A percentile compares a stretch with the other conserved stretches of the same genome.
Conservation (phyloP, 2,888 invertebrate species). For the Rotaria socialis region DNA sequence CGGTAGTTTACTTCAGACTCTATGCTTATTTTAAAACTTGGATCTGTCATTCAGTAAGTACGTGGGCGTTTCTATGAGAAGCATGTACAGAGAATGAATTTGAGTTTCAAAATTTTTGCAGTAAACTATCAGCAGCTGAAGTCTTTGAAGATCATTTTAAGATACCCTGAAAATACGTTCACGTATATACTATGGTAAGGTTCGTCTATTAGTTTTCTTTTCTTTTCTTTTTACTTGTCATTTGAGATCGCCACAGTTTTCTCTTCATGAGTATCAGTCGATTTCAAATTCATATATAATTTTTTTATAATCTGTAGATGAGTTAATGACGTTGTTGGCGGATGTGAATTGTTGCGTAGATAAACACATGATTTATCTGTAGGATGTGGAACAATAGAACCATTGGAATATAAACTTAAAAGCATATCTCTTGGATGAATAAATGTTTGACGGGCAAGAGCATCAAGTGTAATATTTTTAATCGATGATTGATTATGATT, state of each 20-base stretch:
- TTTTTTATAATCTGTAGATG: background rate
- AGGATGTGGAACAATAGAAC: background rate
- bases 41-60: too few relatives aligned
- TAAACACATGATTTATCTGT: background rate
- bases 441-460: background rate
- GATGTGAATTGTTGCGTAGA: background rate
- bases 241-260: background rate
- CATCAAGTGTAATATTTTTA: background rate
- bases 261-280: background rate
- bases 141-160: too few relatives aligned
- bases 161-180: too few relatives aligned
- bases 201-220: background rate
- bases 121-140: too few relatives aligned
- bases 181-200: too few relatives aligned
- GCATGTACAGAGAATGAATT: too few relatives aligned
- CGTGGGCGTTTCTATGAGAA: too few relatives aligned
- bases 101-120: too few relatives aligned
- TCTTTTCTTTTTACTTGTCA: background rate
- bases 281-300: background rate
- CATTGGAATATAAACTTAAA: background rate
- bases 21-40: too few relatives aligned
- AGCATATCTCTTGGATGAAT: slow-evolving; percentile 4
- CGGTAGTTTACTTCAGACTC: too few relatives aligned
- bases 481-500: background rate
- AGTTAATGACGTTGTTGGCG: background rate